Evolutionary conservation across 2,113 vertebrate genomes (phyloP).

Genomic region (Tringa solitaria): DNA sequence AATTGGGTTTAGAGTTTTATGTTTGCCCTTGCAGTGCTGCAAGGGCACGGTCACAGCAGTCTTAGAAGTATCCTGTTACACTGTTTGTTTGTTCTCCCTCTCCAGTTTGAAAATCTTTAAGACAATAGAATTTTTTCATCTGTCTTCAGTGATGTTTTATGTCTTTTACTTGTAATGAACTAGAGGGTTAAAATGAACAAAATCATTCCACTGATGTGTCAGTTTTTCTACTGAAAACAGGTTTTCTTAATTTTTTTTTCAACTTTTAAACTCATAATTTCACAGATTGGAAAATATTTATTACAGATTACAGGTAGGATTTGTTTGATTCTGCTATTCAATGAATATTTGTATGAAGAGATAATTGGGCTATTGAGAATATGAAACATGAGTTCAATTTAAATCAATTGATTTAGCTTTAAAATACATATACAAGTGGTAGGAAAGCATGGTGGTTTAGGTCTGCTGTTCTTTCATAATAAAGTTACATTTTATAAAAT

Average conservation of each 20-base stretch:
- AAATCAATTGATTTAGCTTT: neutral
- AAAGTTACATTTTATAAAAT: neutral
- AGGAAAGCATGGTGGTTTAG: neutral
- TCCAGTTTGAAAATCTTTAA: neutral
- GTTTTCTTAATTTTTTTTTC: neutral
- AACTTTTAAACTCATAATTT: neutral
- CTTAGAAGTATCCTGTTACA: neutral
- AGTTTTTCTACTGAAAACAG: neutral
- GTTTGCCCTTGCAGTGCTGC: neutral
- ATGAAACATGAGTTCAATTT: neutral
- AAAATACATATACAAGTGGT: neutral
- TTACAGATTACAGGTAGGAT: neutral
- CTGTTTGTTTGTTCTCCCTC: neutral
- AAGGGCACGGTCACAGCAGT: neutral
- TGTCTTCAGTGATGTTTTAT: neutral
- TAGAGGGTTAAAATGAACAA: neutral
- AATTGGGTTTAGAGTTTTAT: neutral
- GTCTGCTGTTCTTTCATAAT: neutral
- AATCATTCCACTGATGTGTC: neutral
- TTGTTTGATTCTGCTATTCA: neutral
- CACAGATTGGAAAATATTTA: neutral
- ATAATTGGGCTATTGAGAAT: neutral
- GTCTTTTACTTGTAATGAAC: neutral
- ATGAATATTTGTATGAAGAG: neutral
- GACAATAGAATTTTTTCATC: neutral